Percentiles rank a stretch among this genome's conserved stretches.
phyloP scores from a whole-genome alignment of 2,888 invertebrate species.

The Polymixis flavicincta region DNA sequence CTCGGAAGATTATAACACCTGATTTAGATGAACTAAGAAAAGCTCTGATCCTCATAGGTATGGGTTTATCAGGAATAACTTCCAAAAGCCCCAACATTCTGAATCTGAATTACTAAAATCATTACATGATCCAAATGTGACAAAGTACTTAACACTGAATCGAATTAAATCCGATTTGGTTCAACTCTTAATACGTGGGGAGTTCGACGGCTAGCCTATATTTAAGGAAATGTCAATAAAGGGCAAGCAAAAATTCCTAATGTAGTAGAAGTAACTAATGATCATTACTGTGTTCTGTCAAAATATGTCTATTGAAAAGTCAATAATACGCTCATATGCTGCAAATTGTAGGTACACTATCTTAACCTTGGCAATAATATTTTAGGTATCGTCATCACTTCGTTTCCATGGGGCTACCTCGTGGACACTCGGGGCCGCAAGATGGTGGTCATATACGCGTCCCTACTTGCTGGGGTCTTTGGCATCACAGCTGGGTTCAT shows the following conservation, averaged over 20 bases:
- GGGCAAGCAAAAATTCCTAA: too few relatives aligned
- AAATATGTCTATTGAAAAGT: neutral
- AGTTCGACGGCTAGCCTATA: neutral
- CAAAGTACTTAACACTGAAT: neutral
- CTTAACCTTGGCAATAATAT: slow-evolving; percentile 21
- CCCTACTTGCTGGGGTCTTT: slow-evolving; percentile 80
- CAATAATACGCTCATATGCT: neutral
- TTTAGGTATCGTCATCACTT: slow-evolving; percentile 92
- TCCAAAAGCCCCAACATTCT: neutral
- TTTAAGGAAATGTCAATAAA: neutral
- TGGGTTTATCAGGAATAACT: too few relatives aligned
- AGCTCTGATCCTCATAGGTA: neutral
- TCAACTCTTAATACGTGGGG: neutral
- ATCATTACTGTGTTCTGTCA: neutral
- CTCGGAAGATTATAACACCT: neutral
- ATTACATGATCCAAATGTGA: neutral
- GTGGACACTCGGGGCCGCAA: slow-evolving; percentile 94
- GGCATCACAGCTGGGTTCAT: slow-evolving; percentile 91
- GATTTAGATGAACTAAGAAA: neutral
- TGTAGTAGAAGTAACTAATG: neutral
- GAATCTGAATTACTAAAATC: neutral
- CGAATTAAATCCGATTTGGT: neutral
- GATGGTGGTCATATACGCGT: slow-evolving; percentile 85
- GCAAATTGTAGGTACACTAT: neutral
- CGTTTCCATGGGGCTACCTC: slow-evolving; percentile 95